Conservation (phyloP, 2,113 vertebrate species). For the Aegotheles bennettii region DNA sequence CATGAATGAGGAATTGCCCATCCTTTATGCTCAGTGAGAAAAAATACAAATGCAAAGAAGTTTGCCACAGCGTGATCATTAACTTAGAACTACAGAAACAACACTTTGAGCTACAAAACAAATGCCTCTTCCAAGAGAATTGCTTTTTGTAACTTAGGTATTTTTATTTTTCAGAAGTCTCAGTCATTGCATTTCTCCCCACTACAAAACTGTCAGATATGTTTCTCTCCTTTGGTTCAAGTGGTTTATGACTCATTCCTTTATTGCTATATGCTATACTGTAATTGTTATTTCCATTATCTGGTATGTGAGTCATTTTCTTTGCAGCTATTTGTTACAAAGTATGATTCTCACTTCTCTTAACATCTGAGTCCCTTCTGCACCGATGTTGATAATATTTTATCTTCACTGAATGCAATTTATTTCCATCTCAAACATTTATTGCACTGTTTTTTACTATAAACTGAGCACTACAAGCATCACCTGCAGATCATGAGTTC, state of each 20-base stretch:
- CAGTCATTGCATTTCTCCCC: neutral
- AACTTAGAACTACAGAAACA: neutral
- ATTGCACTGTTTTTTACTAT: neutral
- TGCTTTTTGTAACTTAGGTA: neutral
- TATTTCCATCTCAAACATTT: slow-evolving; percentile 15
- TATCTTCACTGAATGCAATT: neutral
- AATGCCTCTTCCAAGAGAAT: neutral
- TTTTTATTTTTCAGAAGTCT: neutral
- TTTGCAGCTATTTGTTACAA: slow-evolving; percentile 8
- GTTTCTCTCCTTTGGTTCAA: neutral
- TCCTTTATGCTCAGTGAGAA: neutral
- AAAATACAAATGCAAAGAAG: neutral
- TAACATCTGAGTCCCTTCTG: slow-evolving; percentile 11
- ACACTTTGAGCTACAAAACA: neutral
- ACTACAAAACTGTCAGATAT: neutral
- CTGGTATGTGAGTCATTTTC: slow-evolving; percentile 45
- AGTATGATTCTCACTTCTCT: slow-evolving; percentile 10
- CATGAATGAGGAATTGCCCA: neutral
- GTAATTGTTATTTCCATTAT: slow-evolving; percentile 61
- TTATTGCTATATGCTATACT: slow-evolving; percentile 3
- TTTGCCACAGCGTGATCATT: neutral
- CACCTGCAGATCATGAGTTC: neutral
- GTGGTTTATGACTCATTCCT: slow-evolving; percentile 12
- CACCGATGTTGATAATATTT: neutral
- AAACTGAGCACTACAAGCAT: neutral